A percentile compares a stretch with the other conserved stretches of the same genome.
phyloP scores from a whole-genome alignment of 2,888 invertebrate genomes.

The Mythimna vitellina region DNA sequence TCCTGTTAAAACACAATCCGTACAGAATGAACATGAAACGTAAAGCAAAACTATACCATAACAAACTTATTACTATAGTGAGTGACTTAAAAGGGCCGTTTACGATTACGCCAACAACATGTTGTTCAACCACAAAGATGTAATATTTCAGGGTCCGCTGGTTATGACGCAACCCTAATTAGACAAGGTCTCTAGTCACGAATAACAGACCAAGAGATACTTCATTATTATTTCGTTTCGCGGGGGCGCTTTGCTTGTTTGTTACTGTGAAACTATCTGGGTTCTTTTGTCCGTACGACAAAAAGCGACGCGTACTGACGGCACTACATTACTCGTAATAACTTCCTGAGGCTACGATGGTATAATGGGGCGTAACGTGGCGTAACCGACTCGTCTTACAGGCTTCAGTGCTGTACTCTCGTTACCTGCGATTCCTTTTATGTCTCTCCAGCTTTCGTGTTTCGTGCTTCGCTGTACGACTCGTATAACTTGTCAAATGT shows the following conservation, averaged over 20 bases:
- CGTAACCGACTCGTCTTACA: conserved; percentile 68
- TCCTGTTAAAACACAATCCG: conserved; percentile 6
- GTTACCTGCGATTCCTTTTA: conserved; percentile 73
- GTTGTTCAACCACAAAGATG: conserved; percentile 54
- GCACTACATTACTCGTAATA: conserved; percentile 84
- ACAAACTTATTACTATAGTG: conserved; percentile 33
- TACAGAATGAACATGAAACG: conserved; percentile 31
- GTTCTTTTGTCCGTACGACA: conserved; percentile 79
- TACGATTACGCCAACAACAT: conserved; percentile 41
- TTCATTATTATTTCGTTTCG: conserved; percentile 65
- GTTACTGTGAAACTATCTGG: conserved; percentile 76
- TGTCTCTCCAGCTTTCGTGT: conserved; percentile 46
- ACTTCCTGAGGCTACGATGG: conserved; percentile 78
- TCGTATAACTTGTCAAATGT: conserved; percentile 45
- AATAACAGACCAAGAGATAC: conserved; percentile 64
- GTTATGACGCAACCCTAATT: conserved; percentile 61
- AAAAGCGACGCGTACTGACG: conserved; percentile 76
- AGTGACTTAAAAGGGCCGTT: conserved; percentile 51
- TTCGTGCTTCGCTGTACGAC: conserved; percentile 37
- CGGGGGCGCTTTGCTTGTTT: conserved; percentile 68
- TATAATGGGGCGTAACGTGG: conserved; percentile 78
- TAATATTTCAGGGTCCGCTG: conserved; percentile 55
- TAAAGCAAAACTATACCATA: conserved; percentile 32
- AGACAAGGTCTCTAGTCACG: conserved; percentile 55
- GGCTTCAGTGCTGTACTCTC: conserved; percentile 63